Conservation (phyloP, 2,888 invertebrate genomes). For the Eilema sororculum region DNA sequence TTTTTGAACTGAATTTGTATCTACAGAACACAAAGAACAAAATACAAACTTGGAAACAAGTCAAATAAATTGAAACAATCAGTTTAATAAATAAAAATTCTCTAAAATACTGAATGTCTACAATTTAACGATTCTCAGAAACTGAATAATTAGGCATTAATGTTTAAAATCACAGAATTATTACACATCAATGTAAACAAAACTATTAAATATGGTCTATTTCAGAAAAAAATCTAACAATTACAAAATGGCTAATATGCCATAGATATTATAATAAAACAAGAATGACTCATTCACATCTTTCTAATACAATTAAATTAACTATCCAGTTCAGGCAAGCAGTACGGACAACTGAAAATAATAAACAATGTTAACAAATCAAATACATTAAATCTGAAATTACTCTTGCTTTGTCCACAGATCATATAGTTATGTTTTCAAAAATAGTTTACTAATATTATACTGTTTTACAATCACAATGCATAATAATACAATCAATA, state of each 20-base stretch:
- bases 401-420: slow-evolving; percentile 33
- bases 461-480: slow-evolving; percentile 51
- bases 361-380: slow-evolving; percentile 38
- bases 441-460: slow-evolving; percentile 47
- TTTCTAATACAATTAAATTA: slow-evolving; percentile 58
- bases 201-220: slow-evolving; percentile 51
- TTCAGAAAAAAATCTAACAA: slow-evolving; percentile 56
- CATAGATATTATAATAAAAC: slow-evolving; percentile 53
- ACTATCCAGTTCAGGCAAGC: slow-evolving; percentile 69
- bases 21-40: not conserved
- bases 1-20: not conserved
- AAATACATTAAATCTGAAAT: slow-evolving; percentile 38
- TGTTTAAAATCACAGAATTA: slow-evolving; percentile 73
- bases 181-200: slow-evolving; percentile 53
- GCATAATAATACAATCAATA: slow-evolving; percentile 31
- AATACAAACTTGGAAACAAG: slow-evolving; percentile 6
- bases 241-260: slow-evolving; percentile 50
- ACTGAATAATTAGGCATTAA: slow-evolving; percentile 63
- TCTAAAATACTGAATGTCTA: slow-evolving; percentile 39
- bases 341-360: slow-evolving; percentile 59
- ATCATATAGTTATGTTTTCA: slow-evolving; percentile 25
- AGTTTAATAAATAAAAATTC: slow-evolving; percentile 44
- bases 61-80: slow-evolving; percentile 11
- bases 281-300: slow-evolving; percentile 64
- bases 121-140: slow-evolving; percentile 50